Evolutionary conservation across 1,140 invertebrate species (phyloP).

Genomic region (Oryzaephilus surinamensis): DNA sequence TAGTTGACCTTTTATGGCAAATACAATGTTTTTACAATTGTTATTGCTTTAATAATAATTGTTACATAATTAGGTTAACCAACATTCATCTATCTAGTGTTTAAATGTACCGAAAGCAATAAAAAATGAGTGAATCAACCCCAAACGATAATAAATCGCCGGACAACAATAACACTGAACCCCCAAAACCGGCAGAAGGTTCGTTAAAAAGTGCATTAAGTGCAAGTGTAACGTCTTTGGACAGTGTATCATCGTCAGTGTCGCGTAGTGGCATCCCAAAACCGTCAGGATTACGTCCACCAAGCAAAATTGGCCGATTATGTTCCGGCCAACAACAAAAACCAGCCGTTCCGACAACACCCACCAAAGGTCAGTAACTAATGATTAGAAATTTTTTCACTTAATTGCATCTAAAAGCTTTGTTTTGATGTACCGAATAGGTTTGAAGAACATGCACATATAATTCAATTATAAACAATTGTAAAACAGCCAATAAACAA

Average conservation of each 20-base stretch:
- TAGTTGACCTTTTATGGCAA: conserved; percentile 20
- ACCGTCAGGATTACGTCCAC: conserved; percentile 45
- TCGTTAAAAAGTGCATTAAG: conserved; percentile 24
- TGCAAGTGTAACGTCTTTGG: too few species aligned
- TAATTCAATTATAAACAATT: too few species aligned
- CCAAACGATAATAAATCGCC: neutral
- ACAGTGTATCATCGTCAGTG: conserved; percentile 20
- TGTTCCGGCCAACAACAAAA: conserved; percentile 47
- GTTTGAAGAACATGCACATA: too few species aligned
- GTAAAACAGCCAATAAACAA: too few species aligned
- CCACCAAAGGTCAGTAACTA: conserved; percentile 42
- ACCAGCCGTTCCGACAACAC: conserved; percentile 45
- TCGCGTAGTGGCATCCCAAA: too few species aligned
- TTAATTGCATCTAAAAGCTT: too few species aligned
- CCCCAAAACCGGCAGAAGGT: conserved; percentile 2
- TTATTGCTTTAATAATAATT: neutral
- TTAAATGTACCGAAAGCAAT: neutral
- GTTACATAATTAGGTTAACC: neutral
- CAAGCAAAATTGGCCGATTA: conserved; percentile 49
- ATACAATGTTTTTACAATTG: conserved; percentile 8
- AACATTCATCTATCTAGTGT: neutral
- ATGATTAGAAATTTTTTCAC: too few species aligned
- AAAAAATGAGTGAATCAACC: conserved; percentile 2
- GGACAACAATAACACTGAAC: conserved; percentile 7
- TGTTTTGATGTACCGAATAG: too few species aligned